Evolutionary conservation across 2,797 vertebrate genomes (phyloP).

Genomic region (Champsocephalus gunnari): DNA sequence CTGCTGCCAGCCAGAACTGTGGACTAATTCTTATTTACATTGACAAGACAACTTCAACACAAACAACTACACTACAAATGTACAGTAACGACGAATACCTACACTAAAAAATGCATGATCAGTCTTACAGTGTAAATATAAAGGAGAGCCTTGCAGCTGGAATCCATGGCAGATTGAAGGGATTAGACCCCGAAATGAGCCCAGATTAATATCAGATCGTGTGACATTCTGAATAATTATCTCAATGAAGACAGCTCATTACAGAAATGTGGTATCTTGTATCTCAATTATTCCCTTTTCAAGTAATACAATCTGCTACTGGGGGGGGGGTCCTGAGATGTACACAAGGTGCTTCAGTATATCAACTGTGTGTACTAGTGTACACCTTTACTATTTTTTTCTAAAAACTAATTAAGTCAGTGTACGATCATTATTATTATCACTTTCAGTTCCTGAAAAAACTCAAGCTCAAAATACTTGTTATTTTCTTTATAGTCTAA

Average conservation of each 20-base stretch:
- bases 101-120: slow-evolving; percentile 9
- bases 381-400: slow-evolving; percentile 15
- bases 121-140: slow-evolving; percentile 23
- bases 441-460: slow-evolving; percentile 16
- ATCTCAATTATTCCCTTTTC: slow-evolving; percentile 14
- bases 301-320: slow-evolving; percentile 64
- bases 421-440: slow-evolving; percentile 2
- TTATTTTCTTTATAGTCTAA: slow-evolving; percentile 51
- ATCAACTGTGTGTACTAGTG: slow-evolving; percentile 18
- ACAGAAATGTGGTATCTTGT: slow-evolving; percentile 60
- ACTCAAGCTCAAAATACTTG: not conserved
- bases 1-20: slow-evolving; percentile 21
- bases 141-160: slow-evolving; percentile 70
- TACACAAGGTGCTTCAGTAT: slow-evolving; percentile 24
- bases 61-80: not conserved
- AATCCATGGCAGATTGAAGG: slow-evolving; percentile 73
- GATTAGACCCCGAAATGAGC: slow-evolving; percentile 75
- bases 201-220: slow-evolving; percentile 74
- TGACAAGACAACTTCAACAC: not conserved
- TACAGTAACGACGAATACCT: slow-evolving; percentile 15
- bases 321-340: slow-evolving; percentile 51
- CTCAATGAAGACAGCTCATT: slow-evolving; percentile 80
- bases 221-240: slow-evolving; percentile 82
- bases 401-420: not conserved
- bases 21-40: slow-evolving; percentile 18